Evolutionary conservation across 2,888 invertebrate genomes (phyloP).

Genomic region (Papilio elwesi): DNA sequence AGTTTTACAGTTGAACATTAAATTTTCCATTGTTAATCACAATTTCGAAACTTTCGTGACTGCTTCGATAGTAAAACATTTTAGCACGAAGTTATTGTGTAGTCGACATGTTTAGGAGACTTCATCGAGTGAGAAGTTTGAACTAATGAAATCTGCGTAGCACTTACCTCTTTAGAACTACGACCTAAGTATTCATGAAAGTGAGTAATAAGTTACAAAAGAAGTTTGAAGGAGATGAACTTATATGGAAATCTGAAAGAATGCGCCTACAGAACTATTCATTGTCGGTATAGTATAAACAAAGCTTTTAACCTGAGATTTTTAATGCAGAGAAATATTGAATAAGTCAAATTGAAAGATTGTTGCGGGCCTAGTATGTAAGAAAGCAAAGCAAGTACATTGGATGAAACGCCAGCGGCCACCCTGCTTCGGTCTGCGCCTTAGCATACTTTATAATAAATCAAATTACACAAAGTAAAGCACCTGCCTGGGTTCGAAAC

Average conservation of each 20-base stretch:
- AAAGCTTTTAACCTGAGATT: too few relatives aligned
- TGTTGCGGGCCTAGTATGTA: conserved; percentile 30
- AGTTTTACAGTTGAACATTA: conserved; percentile 48
- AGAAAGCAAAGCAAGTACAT: conserved; percentile 31
- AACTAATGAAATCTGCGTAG: conserved; percentile 1
- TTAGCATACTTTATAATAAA: conserved; percentile 30
- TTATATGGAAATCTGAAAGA: background rate
- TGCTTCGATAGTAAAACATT: conserved; percentile 15
- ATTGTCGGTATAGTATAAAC: too few relatives aligned
- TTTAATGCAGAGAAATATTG: too few relatives aligned
- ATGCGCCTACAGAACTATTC: too few relatives aligned
- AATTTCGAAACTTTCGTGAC: conserved; percentile 1
- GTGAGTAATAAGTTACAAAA: background rate
- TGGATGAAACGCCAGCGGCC: conserved; percentile 19
- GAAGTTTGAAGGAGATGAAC: conserved; percentile 9
- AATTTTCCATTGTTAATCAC: conserved; percentile 22
- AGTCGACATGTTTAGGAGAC: conserved; percentile 6
- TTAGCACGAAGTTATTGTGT: conserved; percentile 5
- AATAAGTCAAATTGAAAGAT: background rate
- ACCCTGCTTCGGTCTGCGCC: conserved; percentile 17
- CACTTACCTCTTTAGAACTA: conserved; percentile 13
- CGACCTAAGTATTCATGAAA: background rate
- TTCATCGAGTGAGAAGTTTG: conserved; percentile 14
- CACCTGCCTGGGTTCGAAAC: too few relatives aligned
- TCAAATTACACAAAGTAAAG: too few relatives aligned